Evolutionary conservation across 2,797 vertebrate species (phyloP).

Genomic region (Oreochromis grahami): DNA sequence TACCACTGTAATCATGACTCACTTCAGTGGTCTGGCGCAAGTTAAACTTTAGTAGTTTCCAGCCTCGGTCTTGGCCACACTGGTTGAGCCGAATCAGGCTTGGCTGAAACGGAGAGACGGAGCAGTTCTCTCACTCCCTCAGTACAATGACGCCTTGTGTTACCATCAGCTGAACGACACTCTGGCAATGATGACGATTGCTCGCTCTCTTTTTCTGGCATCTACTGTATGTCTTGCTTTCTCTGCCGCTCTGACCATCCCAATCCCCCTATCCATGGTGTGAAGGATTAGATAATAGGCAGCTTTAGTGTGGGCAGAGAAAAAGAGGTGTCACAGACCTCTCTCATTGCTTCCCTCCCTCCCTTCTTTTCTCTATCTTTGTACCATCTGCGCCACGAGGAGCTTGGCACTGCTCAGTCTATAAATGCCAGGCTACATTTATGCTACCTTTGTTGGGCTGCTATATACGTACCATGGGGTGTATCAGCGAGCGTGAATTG

Average conservation of each 20-base stretch:
- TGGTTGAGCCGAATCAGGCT: constrained; percentile 6
- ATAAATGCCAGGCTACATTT: constrained; percentile 41
- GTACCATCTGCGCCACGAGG: constrained; percentile 72
- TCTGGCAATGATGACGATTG: constrained; percentile 27
- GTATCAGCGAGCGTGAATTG: neutral
- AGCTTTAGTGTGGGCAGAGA: constrained; percentile 77
- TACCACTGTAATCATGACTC: neutral
- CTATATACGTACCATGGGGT: neutral
- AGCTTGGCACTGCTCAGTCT: constrained; percentile 62
- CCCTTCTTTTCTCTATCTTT: constrained; percentile 36
- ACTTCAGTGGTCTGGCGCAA: neutral
- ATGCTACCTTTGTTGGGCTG: constrained; percentile 8
- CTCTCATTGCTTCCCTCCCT: constrained; percentile 51
- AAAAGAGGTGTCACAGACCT: constrained; percentile 72
- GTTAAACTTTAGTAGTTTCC: constrained; percentile 27
- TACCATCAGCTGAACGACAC: constrained; percentile 17
- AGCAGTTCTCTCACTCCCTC: constrained; percentile 20
- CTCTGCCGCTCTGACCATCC: constrained; percentile 40
- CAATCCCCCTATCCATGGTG: constrained; percentile 43
- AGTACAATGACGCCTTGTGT: constrained; percentile 69
- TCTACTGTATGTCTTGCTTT: constrained; percentile 56
- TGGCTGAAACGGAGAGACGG: constrained; percentile 8
- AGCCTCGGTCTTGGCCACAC: neutral
- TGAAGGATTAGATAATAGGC: constrained; percentile 75
- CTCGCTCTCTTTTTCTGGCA: constrained; percentile 32